Conservation (phyloP, 1,140 invertebrate genomes). For the Augochlora pura region DNA sequence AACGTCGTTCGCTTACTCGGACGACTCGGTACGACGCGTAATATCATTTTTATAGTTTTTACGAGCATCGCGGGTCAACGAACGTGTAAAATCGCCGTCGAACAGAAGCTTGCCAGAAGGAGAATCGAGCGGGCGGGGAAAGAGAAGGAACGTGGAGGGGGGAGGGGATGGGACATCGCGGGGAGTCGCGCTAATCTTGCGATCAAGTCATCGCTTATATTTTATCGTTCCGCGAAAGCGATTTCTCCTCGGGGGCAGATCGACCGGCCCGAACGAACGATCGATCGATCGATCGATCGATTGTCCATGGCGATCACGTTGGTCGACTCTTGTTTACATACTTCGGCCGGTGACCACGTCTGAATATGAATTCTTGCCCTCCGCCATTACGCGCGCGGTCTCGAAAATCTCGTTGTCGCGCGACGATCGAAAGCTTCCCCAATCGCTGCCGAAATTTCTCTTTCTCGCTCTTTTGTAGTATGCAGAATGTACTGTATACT, state of each 20-base stretch:
- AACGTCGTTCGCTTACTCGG: not conserved
- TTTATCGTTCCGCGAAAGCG: conserved; percentile 64
- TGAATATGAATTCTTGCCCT: conserved; percentile 69
- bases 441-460: not conserved
- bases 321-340: conserved; percentile 75
- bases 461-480: too few relatives aligned
- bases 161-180: conserved; percentile 38
- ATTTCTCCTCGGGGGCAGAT: conserved; percentile 47
- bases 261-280: conserved; percentile 18
- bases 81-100: conserved; percentile 26
- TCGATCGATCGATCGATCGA: conserved; percentile 51
- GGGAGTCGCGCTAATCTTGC: conserved; percentile 49
- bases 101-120: conserved; percentile 2
- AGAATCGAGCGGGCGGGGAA: not conserved
- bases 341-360: conserved; percentile 57
- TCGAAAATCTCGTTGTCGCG: conserved; percentile 39
- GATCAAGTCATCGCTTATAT: conserved; percentile 51
- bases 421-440: too few relatives aligned
- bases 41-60: conserved; percentile 19
- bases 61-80: conserved; percentile 20
- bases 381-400: conserved; percentile 50
- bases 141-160: not conserved
- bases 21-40: not conserved
- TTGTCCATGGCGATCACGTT: conserved; percentile 74
- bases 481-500: too few relatives aligned